Base-by-base conservation (phyloP, 2,888 invertebrate genomes). In the Standfussiana lucernea region DNA sequence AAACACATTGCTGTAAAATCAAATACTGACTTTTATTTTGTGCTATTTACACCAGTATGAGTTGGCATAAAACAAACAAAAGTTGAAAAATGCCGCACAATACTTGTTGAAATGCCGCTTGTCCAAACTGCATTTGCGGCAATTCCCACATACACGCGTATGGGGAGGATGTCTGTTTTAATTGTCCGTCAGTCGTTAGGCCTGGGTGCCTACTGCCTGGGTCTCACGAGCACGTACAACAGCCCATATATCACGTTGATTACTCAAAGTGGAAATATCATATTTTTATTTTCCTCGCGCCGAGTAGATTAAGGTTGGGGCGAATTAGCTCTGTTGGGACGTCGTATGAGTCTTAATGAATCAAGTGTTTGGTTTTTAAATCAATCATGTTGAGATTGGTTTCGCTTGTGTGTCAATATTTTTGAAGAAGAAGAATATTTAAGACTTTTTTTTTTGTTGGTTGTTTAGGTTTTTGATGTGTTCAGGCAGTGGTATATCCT, bases 181-280 rank as follows among this genome's bases (percentile, higher is more conserved):
- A 94, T 95, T 94, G 94, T 92, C 89, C 90, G 89, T 90, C 91
- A 90, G 92, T 93, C 93, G 92, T 94, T 92, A 93, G 90, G 86
- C 88, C 69, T 78, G 76, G 82, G 72, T 69, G n/a, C n/a, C n/a
- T n/a, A n/a, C n/a, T n/a, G 86, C 88, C 69, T 78, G 76, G 82
- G 72, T 69, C 89, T 82, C 86, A 79, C 80, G 82, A 84, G 90
- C 93, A 92, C 92, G 93, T 92, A 91, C 91, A 80, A 85, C 88
- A 85, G 80, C 83, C 89, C 91, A 90, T 92, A 92, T 92, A 92
- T 92, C 93, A 92, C 91, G 90, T 93, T 93, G 93, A 93, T 93
- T 93, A 92, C 92, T 92, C 92, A 92, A 93, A 93, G 92, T 92
- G 89, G 90, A 92, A 83, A 85, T 93, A 90, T 91, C 92, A 91